Conservation (phyloP, 2,888 invertebrate species). For the Ceraclea dissimilis region DNA sequence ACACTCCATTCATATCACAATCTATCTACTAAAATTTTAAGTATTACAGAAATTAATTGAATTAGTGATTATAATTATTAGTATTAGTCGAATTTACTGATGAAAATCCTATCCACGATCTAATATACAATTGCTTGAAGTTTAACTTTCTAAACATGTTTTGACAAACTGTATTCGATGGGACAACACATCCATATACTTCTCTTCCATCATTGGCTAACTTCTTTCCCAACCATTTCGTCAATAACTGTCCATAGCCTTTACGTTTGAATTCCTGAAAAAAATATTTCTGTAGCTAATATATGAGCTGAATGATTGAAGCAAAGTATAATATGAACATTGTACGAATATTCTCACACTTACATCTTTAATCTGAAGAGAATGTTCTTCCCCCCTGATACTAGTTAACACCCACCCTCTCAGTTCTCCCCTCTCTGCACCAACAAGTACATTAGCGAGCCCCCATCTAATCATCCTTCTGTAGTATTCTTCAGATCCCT, state of each 20-base stretch:
- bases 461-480: slow-evolving; percentile 10
- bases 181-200: slow-evolving; percentile 15
- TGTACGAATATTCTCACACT: neutral
- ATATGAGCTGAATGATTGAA: too few relatives aligned
- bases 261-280: slow-evolving; percentile 17
- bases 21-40: too few relatives aligned
- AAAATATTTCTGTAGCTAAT: neutral
- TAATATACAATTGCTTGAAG: slow-evolving; percentile 8
- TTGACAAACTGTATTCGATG: slow-evolving; percentile 13
- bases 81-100: too few relatives aligned
- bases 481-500: slow-evolving; percentile 21
- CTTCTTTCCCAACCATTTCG: slow-evolving; percentile 12
- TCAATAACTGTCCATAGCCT: slow-evolving; percentile 19
- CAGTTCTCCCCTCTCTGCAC: slow-evolving; percentile 7
- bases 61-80: too few relatives aligned
- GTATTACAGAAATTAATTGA: too few relatives aligned
- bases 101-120: slow-evolving; percentile 10
- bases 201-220: slow-evolving; percentile 13
- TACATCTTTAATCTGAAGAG: slow-evolving; percentile 16
- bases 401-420: slow-evolving; percentile 17
- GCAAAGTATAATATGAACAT: too few relatives aligned
- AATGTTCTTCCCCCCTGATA: slow-evolving; percentile 19
- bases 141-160: slow-evolving; percentile 16
- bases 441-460: slow-evolving; percentile 1
- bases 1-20: too few relatives aligned